Base-by-base conservation (phyloP, 1,140 invertebrate species). In the Zaprionus kolodkinae region DNA sequence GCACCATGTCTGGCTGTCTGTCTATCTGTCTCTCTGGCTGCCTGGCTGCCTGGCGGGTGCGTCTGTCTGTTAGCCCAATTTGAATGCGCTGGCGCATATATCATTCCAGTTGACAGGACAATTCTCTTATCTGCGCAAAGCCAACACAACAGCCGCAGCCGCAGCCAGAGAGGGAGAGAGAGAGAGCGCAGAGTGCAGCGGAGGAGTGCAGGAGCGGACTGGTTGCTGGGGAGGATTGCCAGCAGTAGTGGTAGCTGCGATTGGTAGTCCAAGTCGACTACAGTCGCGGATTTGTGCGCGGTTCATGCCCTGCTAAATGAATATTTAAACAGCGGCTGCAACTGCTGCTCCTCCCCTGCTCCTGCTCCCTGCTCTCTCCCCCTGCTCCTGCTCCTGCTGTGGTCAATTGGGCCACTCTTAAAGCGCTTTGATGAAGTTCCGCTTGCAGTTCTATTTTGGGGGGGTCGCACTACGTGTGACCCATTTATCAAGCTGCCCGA, bases 71-170 rank as follows among this genome's bases (percentile, higher is more conserved):
- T 92, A 91, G 91, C 91, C 91, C 91, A 92, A 92, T 92, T 92
- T 92, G 88, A 92, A 92, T 92, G 83, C 91, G 87, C 91, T 91
- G 82, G 85, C 91, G 91, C 91, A 92, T 92, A 92, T 92, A 92
- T 92, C 91, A 92, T 92, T 92, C 87, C 87, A 81, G 91, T 91
- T 92, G 91, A 92, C 91, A 92, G 91, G 91, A 92, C 91, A 92
- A 92, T 92, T 92, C 91, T 92, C 91, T 92, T 92, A 92, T 92
- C 91, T 92, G 72, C 77, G 78, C 88, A 91, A 92, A 92, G 81
- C 87, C 91, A 91, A 91, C 91, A 92, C 85, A 90, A 90, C 86
- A 90, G 86, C 86, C 88, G 60, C 76, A 75, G 70, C 68, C 65
- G 48, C 63, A 75, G 71, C 40, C 21, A 21, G 21, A 21, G 2